Base-by-base conservation (phyloP, 2,797 vertebrate species). In the Acropternis orthonyx region DNA sequence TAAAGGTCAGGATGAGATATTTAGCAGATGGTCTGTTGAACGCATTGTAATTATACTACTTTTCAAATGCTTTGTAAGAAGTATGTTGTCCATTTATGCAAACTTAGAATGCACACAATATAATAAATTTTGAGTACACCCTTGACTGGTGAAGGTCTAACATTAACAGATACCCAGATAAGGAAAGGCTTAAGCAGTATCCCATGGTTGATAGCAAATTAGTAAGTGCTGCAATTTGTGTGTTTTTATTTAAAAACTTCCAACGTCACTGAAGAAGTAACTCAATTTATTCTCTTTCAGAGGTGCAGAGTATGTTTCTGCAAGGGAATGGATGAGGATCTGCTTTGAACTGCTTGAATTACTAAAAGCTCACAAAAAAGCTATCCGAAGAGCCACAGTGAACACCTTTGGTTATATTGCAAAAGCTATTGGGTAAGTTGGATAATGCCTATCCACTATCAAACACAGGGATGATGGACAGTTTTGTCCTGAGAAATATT, bases 281-380 rank as follows among this genome's bases (percentile, higher is more conserved):
- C 14, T 73, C 22, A 9, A 27, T 41, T 63, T 13, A 49, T 10
- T 37, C 92, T 80, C 21, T 92, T 97, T 65, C 85, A 99, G 99
- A 98, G 99, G 99, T 69, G 99, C 99, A 30, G 99, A 99, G 68
- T 99, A 99, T 26, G 99, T 99, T 75, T 99, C 99, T 37, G 99
- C 99, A 89, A 98, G 99, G 93, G 99, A 99, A 80, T 99, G 99
- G 99, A 99, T 99, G 99, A 98, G 99, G 95, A 99, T 99, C 97
- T 99, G 99, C 91, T 99, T 99, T 90, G 99, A 99, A 49, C 98
- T 99, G 97, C 98, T 99, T 93, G 99, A 99, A 87, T 98, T 99
- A 88, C 92, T 99, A 63, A 99, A 99, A 97, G 99, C 99, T 89
- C 99, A 99, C 96, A 99, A 99, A 96, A 99, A 99, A 96, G 99